Conservation (phyloP, 2,888 invertebrate genomes). For the Sarcophaga caerulescens region DNA sequence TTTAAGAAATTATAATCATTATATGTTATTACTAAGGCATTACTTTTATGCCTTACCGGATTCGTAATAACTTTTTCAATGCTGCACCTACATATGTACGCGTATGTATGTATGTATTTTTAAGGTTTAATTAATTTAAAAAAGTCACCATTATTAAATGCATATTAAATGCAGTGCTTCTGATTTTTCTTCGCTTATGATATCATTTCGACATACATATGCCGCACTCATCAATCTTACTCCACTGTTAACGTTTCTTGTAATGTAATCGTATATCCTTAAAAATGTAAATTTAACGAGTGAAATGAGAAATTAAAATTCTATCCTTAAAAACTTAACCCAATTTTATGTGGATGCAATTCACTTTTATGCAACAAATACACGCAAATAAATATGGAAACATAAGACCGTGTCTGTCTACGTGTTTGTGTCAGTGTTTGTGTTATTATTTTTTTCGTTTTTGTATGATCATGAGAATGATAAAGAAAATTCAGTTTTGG, state of each 20-base stretch:
- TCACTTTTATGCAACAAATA: constrained; percentile 27
- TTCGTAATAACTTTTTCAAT: too few species aligned
- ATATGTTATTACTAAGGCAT: too few species aligned
- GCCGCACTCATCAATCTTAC: constrained; percentile 13
- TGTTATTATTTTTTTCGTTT: not conserved
- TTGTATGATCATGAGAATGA: not conserved
- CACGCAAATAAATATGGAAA: not conserved
- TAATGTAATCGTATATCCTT: not conserved
- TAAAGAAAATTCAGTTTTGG: constrained; percentile 17
- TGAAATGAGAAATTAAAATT: constrained; percentile 31
- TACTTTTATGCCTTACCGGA: too few species aligned
- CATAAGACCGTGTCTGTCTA: constrained; percentile 5
- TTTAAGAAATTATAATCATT: too few species aligned
- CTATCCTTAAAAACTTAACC: constrained; percentile 61
- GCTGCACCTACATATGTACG: too few species aligned
- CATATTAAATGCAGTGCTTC: not conserved
- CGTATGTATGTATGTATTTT: too few species aligned
- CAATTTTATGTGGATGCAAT: constrained; percentile 49
- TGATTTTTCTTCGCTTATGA: not conserved
- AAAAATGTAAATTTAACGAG: constrained; percentile 12
- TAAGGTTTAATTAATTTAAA: constrained; percentile 26
- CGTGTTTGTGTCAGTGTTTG: too few species aligned
- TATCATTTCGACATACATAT: not conserved
- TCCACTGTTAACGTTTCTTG: too few species aligned
- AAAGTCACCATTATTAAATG: not conserved